These are phyloP conservation scores for Microcebus ravelobensis DNA, from an alignment of 2,113 vertebrate genomes.

Conservation along the genomic window DNA sequence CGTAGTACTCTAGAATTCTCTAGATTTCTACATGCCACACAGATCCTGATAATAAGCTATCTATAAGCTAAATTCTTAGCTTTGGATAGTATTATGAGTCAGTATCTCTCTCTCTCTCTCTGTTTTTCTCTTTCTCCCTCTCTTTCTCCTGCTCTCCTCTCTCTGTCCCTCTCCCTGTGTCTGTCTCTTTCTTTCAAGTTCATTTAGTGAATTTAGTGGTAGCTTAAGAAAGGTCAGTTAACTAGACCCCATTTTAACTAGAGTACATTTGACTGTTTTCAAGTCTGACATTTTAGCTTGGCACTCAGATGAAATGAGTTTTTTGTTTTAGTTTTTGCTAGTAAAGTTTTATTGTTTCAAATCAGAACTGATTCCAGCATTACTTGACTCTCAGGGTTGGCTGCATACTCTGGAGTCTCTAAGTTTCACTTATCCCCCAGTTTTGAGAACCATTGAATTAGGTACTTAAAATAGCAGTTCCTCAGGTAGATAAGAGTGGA, in stretches of 20 bases:
- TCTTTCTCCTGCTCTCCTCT: no score
- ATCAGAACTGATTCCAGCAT: background rate
- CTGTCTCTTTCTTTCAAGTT: background rate
- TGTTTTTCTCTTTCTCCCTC: no score
- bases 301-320: background rate
- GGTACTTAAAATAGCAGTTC: background rate
- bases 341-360: background rate
- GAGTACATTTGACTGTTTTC: background rate
- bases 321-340: background rate
- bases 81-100: background rate
- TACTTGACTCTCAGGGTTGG: background rate
- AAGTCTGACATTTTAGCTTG: background rate
- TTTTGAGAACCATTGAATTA: background rate
- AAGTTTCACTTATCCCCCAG: background rate
- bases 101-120: background rate
- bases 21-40: background rate
- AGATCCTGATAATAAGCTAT: background rate
- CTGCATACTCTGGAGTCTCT: background rate
- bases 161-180: background rate
- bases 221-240: conserved; percentile 23
- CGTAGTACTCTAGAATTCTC: background rate
- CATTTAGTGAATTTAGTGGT: background rate
- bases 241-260: background rate
- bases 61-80: background rate
- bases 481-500: background rate